phyloP scores from a whole-genome alignment of 2,888 invertebrate genomes.

The Stictocephala bisonia region DNA sequence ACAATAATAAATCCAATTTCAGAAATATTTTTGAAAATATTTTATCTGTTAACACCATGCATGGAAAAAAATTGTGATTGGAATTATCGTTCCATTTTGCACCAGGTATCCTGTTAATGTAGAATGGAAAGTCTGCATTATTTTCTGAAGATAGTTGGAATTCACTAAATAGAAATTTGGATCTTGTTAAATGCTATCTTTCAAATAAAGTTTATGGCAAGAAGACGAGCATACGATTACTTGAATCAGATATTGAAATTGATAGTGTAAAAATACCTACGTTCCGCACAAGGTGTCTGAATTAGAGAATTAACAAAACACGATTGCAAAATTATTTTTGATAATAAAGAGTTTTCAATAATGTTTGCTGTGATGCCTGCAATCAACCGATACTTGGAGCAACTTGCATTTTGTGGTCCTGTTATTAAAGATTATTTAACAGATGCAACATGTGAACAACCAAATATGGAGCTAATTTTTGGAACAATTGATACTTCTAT shows the following conservation, averaged over 20 bases:
- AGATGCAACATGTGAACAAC: too few species aligned
- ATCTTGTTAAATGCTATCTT: not conserved
- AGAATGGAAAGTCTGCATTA: not conserved
- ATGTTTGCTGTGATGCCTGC: too few species aligned
- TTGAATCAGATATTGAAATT: not conserved
- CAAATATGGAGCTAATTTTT: too few species aligned
- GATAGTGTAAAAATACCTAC: not conserved
- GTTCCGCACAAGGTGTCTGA: too few species aligned
- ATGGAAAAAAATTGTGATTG: not conserved
- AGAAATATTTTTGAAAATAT: not conserved
- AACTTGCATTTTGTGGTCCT: too few species aligned
- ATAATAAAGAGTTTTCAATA: too few species aligned
- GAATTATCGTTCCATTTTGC: not conserved
- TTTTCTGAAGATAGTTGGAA: not conserved
- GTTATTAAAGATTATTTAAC: too few species aligned
- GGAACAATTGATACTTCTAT: too few species aligned
- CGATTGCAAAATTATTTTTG: too few species aligned
- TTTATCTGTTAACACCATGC: not conserved
- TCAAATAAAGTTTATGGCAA: not conserved
- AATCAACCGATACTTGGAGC: too few species aligned
- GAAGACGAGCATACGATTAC: not conserved
- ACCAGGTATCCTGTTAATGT: not conserved
- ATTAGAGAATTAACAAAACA: too few species aligned
- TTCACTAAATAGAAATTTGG: not conserved
- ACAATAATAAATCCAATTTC: not conserved